phyloP scores from a whole-genome alignment of 2,797 vertebrate genomes.

The Sebastes steindachneri region DNA sequence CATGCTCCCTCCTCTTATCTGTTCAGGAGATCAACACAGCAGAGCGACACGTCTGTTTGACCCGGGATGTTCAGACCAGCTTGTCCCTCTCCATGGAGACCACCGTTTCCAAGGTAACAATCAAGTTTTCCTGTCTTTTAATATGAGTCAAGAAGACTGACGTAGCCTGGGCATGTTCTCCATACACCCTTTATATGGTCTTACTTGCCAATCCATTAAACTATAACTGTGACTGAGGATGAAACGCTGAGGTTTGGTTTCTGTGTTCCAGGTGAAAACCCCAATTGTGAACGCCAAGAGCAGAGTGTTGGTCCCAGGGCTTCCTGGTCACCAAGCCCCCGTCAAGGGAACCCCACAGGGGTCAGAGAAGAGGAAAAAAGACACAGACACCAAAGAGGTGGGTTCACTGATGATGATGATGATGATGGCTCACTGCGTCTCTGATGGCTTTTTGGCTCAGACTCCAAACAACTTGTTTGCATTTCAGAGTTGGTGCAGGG shows the following conservation, averaged over 20 bases:
- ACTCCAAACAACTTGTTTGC: neutral
- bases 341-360: conserved; percentile 74
- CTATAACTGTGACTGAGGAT: neutral
- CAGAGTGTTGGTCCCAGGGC: conserved; percentile 91
- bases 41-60: conserved; percentile 92
- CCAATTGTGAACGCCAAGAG: conserved; percentile 88
- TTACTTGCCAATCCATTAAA: neutral
- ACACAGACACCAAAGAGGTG: conserved; percentile 85
- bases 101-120: conserved; percentile 91
- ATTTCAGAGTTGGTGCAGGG: neutral
- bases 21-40: conserved; percentile 84
- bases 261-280: conserved; percentile 88
- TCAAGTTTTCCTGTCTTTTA: neutral
- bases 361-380: conserved; percentile 90
- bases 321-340: conserved; percentile 91
- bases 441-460: neutral
- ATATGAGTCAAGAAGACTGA: neutral
- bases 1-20: neutral
- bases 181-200: accelerated
- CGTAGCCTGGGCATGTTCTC: neutral
- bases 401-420: neutral
- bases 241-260: neutral
- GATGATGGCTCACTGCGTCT: neutral
- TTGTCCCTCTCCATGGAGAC: conserved; percentile 89
- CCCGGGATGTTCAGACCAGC: conserved; percentile 89